Percentiles rank a stretch among this genome's conserved stretches.
Conservation (phyloP, 2,888 invertebrate genomes). For the Sarcophaga rosellei region DNA sequence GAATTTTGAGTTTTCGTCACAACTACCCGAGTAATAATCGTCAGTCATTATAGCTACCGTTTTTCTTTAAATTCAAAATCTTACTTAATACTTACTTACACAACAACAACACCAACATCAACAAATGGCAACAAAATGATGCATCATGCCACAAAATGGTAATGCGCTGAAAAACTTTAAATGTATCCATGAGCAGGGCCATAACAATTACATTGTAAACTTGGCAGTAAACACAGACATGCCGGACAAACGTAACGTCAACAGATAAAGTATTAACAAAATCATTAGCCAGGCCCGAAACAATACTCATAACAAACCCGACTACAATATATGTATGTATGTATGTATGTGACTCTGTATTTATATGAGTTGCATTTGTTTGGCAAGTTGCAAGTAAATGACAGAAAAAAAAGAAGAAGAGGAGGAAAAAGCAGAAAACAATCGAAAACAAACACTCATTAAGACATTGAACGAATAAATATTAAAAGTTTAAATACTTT, state of each 20-base stretch:
- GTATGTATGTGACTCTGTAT: no score
- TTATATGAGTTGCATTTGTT: no score
- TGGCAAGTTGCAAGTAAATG: no score
- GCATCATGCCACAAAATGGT: slow-evolving; percentile 32
- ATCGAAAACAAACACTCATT: slow-evolving; percentile 49
- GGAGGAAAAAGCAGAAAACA: no score
- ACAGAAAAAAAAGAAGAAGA: no score
- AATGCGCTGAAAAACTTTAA: slow-evolving; percentile 8
- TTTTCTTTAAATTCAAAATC: slow-evolving; percentile 30
- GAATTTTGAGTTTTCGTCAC: no score
- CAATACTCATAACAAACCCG: slow-evolving; percentile 44
- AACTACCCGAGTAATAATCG: no score
- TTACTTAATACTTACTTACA: no score
- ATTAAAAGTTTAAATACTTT: slow-evolving; percentile 46
- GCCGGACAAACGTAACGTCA: slow-evolving; percentile 1
- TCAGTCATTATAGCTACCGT: slow-evolving; percentile 64
- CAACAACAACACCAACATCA: not conserved
- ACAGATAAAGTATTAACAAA: slow-evolving; percentile 39
- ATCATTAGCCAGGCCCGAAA: slow-evolving; percentile 58
- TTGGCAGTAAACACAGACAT: slow-evolving; percentile 45
- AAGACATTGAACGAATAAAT: slow-evolving; percentile 51
- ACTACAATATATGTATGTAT: no score
- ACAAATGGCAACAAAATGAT: slow-evolving; percentile 21
- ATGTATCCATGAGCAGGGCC: slow-evolving; percentile 23
- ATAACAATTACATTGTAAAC: slow-evolving; percentile 54